phyloP scores from a whole-genome alignment of 2,888 invertebrate species.

The Entomobrya multifasciata region DNA sequence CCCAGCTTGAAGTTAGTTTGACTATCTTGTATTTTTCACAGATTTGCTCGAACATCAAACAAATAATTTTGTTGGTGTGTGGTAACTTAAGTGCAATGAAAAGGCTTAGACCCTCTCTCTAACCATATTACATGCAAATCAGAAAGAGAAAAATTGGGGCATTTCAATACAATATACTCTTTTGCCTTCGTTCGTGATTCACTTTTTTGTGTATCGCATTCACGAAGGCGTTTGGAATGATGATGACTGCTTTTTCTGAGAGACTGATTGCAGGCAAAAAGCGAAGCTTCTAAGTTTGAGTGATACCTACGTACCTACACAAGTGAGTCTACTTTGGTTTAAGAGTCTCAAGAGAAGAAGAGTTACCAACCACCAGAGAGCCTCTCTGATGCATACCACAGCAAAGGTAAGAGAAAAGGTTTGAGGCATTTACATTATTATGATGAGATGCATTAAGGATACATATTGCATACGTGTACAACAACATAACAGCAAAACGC shows the following conservation, averaged over 20 bases:
- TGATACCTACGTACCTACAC: too few species aligned
- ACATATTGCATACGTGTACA: not conserved
- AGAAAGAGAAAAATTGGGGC: conserved; percentile 28
- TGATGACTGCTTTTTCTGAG: not conserved
- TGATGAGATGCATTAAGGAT: conserved; percentile 10
- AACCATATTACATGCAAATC: not conserved
- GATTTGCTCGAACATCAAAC: not conserved
- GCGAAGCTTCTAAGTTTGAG: too few species aligned
- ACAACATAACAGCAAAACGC: not conserved
- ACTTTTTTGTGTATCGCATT: too few species aligned
- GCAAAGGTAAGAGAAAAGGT: too few species aligned
- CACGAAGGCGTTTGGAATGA: not conserved
- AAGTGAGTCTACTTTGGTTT: too few species aligned
- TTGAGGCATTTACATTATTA: not conserved
- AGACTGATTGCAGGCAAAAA: too few species aligned
- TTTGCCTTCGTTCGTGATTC: not conserved
- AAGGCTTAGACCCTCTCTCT: not conserved
- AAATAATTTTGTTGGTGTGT: not conserved
- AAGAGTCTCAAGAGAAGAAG: too few species aligned
- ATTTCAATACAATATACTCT: conserved; percentile 38
- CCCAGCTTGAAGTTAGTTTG: not conserved
- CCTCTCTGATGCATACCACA: too few species aligned
- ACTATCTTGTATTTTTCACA: not conserved
- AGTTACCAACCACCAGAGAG: too few species aligned
- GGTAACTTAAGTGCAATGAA: not conserved